A percentile compares a stretch with the other conserved stretches of the same genome.
Evolutionary conservation across 2,888 invertebrate species (phyloP).

Genomic region (Drosophila prostipennis): DNA sequence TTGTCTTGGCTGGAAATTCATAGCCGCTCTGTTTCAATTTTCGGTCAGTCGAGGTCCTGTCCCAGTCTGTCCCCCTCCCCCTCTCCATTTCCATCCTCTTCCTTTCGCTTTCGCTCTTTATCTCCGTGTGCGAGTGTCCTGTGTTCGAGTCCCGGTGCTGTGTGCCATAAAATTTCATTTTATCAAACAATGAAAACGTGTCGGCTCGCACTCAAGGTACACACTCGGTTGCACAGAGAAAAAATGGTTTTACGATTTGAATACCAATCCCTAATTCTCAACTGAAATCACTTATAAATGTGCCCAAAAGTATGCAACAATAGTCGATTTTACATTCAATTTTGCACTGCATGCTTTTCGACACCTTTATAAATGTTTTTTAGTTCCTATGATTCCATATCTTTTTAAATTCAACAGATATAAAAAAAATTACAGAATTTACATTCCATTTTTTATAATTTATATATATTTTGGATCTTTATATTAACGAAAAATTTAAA

Average conservation of each 20-base stretch:
- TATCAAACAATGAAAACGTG: constrained; percentile 77
- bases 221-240: background rate
- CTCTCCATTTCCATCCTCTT: background rate
- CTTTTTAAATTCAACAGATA: no score
- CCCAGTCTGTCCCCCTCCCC: background rate
- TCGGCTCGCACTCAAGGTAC: constrained; percentile 50
- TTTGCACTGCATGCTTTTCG: no score
- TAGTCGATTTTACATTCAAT: no score
- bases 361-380: no score
- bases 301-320: no score
- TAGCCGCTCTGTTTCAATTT: constrained; percentile 76
- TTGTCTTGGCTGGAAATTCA: constrained; percentile 77
- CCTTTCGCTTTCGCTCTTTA: constrained; percentile 11
- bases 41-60: constrained; percentile 53
- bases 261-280: background rate
- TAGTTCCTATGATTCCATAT: no score
- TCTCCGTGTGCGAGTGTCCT: constrained; percentile 20
- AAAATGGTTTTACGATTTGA: background rate
- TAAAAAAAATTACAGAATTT: no score
- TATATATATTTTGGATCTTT: no score
- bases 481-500: no score
- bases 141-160: constrained; percentile 25
- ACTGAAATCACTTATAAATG: no score
- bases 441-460: no score
- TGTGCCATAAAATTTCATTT: constrained; percentile 77